These are phyloP conservation scores for Drosophila albomicans DNA, from an alignment of 1,140 invertebrate genomes.

Conservation along the genomic window DNA sequence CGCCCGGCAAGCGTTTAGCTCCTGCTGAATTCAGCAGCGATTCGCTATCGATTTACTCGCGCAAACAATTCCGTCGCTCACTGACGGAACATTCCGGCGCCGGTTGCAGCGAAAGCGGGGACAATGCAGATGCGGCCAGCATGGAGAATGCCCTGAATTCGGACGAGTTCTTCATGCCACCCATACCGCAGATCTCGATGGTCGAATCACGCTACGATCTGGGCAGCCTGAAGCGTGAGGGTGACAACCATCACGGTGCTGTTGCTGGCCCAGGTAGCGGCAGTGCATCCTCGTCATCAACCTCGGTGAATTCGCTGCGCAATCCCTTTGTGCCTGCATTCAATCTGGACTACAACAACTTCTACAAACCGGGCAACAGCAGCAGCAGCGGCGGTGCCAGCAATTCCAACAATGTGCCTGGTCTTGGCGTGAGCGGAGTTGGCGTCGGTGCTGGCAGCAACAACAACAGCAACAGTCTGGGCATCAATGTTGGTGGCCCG, in stretches of 20 bases:
- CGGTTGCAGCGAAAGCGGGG: conserved; percentile 60
- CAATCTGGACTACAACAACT: conserved; percentile 78
- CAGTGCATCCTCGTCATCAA: conserved; percentile 44
- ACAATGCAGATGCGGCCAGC: conserved; percentile 58
- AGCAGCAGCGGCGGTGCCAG: conserved; percentile 38
- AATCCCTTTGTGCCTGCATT: conserved; percentile 67
- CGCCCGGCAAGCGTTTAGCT: conserved; percentile 54
- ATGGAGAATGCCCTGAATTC: conserved; percentile 71
- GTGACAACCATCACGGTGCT: conserved; percentile 56
- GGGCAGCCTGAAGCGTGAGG: conserved; percentile 73
- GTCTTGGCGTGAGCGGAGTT: conserved; percentile 11
- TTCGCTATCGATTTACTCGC: conserved; percentile 75
- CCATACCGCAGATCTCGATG: conserved; percentile 83
- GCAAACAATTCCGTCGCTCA: conserved; percentile 72
- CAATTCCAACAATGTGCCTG: conserved; percentile 43
- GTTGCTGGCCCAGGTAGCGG: conserved; percentile 30
- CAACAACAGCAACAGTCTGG: conserved; percentile 23
- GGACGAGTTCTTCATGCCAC: conserved; percentile 80
- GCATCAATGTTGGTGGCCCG: conserved; percentile 29
- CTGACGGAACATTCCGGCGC: conserved; percentile 55
- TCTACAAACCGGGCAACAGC: conserved; percentile 66
- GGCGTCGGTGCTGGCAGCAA: conserved; percentile 15
- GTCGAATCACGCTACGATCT: conserved; percentile 78
- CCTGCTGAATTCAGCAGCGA: conserved; percentile 71
- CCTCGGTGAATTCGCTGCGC: conserved; percentile 45